Evolutionary conservation across 2,113 vertebrate species (phyloP).

Genomic region (Cephalopholis sonnerati): DNA sequence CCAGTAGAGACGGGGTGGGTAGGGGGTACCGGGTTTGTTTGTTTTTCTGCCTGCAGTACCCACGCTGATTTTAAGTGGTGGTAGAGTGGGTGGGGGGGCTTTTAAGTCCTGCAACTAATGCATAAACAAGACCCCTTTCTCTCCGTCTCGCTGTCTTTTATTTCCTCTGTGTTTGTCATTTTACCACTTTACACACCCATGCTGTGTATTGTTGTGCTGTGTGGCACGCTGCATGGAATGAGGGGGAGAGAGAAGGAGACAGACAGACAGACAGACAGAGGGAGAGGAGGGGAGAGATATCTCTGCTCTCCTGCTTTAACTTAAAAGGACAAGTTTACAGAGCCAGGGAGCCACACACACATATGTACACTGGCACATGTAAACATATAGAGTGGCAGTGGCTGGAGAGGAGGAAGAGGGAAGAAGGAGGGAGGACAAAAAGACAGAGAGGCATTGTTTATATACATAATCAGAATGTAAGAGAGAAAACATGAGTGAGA

Average conservation of each 20-base stretch:
- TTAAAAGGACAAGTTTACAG: conserved; percentile 16
- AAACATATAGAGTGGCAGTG: conserved; percentile 2
- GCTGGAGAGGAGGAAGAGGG: not conserved
- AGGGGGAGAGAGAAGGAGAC: conserved; percentile 6
- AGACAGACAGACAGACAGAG: conserved; percentile 6
- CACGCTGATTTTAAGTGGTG: conserved; percentile 70
- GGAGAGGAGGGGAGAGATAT: not conserved
- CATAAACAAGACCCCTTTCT: conserved; percentile 65
- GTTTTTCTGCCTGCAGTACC: conserved; percentile 62
- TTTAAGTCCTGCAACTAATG: conserved; percentile 72
- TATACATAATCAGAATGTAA: conserved; percentile 15
- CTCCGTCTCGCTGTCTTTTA: conserved; percentile 49
- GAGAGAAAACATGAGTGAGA: not conserved
- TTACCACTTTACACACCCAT: conserved; percentile 47
- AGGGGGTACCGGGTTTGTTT: conserved; percentile 59
- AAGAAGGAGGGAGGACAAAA: not conserved
- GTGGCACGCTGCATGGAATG: conserved; percentile 20
- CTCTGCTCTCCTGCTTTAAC: conserved; percentile 6
- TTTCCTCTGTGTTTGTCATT: conserved; percentile 58
- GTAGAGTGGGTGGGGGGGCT: conserved; percentile 55
- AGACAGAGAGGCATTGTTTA: conserved; percentile 1
- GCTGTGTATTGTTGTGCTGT: conserved; percentile 47
- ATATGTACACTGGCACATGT: conserved; percentile 1
- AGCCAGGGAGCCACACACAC: conserved; percentile 3
- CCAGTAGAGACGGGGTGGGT: conserved; percentile 24